Percentiles rank a stretch among this genome's conserved stretches.
Evolutionary conservation across 2,888 invertebrate genomes (phyloP).

Genomic region (Lysandra bellargus): DNA sequence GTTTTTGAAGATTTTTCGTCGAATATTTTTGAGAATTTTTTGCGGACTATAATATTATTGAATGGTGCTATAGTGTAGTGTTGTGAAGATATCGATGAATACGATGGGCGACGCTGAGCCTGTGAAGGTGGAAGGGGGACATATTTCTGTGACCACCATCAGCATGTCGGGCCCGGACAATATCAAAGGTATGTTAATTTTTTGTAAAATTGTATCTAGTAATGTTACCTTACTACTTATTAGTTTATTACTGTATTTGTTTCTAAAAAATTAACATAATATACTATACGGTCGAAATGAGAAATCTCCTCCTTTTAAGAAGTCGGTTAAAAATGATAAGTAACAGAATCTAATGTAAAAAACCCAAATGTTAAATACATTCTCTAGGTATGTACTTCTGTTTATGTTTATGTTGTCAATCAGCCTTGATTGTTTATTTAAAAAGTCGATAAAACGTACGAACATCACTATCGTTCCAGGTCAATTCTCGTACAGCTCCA

Average conservation of each 20-base stretch:
- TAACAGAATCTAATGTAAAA: too few relatives aligned
- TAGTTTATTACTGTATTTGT: too few relatives aligned
- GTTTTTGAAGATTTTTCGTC: constrained; percentile 52
- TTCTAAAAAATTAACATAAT: too few relatives aligned
- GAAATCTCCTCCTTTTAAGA: too few relatives aligned
- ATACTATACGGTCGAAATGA: too few relatives aligned
- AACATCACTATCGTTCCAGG: constrained; percentile 53
- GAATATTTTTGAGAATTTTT: constrained; percentile 59
- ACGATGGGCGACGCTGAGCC: constrained; percentile 73
- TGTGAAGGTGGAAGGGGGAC: constrained; percentile 73
- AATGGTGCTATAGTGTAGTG: constrained; percentile 67
- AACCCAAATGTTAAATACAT: too few relatives aligned
- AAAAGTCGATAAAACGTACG: constrained; percentile 23
- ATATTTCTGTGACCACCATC: constrained; percentile 91
- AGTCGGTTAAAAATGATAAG: too few relatives aligned
- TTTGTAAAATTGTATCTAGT: not conserved
- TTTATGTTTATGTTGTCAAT: too few relatives aligned
- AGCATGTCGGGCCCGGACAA: constrained; percentile 83
- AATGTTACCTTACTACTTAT: too few relatives aligned
- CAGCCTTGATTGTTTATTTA: too few relatives aligned
- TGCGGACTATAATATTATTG: constrained; percentile 47
- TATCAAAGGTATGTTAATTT: constrained; percentile 72
- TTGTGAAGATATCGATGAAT: constrained; percentile 57
- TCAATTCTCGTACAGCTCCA: constrained; percentile 75
- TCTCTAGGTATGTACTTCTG: too few relatives aligned